Conservation (phyloP, 53 echinoderm and acorn worm genomes). For the Antedon mediterranea region DNA sequence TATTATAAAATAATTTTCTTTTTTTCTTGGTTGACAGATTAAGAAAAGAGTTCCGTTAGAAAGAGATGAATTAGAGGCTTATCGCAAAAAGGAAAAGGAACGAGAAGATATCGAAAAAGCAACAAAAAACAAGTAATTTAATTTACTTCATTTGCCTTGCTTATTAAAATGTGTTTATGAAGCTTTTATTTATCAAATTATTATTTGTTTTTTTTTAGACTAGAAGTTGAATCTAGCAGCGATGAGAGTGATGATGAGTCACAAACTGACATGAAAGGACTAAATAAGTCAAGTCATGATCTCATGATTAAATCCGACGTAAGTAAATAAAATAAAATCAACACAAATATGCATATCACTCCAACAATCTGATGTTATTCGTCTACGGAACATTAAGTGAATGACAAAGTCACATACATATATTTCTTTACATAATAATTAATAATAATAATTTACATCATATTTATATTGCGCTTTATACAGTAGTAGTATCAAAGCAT, state of each 20-base stretch:
- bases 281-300: slow-evolving; percentile 58
- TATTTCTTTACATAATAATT: too few species aligned
- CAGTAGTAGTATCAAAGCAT: too few species aligned
- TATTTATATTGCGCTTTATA: too few species aligned
- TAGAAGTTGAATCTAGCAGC: slow-evolving; percentile 64
- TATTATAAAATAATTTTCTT: background rate
- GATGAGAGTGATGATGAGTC: slow-evolving; percentile 95
- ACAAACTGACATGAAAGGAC: slow-evolving; percentile 64
- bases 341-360: too few species aligned
- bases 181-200: too few species aligned
- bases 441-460: too few species aligned
- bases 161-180: too few species aligned
- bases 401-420: too few species aligned
- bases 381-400: too few species aligned
- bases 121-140: slow-evolving; percentile 39
- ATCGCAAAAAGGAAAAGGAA: slow-evolving; percentile 68
- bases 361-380: too few species aligned
- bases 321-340: too few species aligned
- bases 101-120: slow-evolving; percentile 59
- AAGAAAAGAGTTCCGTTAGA: slow-evolving; percentile 89
- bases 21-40: slow-evolving; percentile 26
- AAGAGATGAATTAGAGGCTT: slow-evolving; percentile 67
- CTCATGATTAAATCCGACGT: slow-evolving; percentile 88
- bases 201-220: slow-evolving; percentile 5
- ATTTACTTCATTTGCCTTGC: background rate